phyloP scores from a whole-genome alignment of 2,113 vertebrate genomes.

The Anguilla rostrata region DNA sequence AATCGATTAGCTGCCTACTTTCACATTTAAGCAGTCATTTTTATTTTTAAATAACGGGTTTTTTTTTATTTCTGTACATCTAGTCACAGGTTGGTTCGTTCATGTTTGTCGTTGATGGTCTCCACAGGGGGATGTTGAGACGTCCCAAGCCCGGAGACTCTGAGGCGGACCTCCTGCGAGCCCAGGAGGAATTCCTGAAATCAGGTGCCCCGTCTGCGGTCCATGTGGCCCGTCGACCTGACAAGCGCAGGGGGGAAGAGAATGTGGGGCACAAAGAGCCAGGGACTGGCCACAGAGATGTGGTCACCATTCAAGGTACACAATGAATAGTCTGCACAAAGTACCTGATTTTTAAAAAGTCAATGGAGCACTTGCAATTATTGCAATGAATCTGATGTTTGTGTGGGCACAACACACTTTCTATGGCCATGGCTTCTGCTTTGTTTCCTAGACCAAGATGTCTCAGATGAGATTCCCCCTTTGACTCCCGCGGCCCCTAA shows the following conservation, averaged over 20 bases:
- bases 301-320: constrained; percentile 83
- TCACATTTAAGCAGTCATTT: not conserved
- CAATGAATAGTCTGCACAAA: not conserved
- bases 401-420: not conserved
- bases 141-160: constrained; percentile 90
- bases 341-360: not conserved
- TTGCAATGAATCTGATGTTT: not conserved
- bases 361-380: not conserved
- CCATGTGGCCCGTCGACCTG: constrained; percentile 78
- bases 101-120: not conserved
- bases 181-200: constrained; percentile 84
- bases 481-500: constrained; percentile 86
- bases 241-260: constrained; percentile 74
- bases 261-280: constrained; percentile 30
- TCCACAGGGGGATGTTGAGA: constrained; percentile 72
- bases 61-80: not conserved
- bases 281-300: constrained; percentile 67
- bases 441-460: constrained; percentile 59
- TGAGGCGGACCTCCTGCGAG: constrained; percentile 84
- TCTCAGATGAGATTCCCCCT: constrained; percentile 82
- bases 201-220: constrained; percentile 75
- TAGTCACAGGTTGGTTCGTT: not conserved
- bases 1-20: not conserved
- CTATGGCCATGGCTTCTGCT: not conserved
- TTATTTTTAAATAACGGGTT: not conserved